Evolutionary conservation across 2,113 vertebrate species (phyloP).

Genomic region (Microtus montanus): DNA sequence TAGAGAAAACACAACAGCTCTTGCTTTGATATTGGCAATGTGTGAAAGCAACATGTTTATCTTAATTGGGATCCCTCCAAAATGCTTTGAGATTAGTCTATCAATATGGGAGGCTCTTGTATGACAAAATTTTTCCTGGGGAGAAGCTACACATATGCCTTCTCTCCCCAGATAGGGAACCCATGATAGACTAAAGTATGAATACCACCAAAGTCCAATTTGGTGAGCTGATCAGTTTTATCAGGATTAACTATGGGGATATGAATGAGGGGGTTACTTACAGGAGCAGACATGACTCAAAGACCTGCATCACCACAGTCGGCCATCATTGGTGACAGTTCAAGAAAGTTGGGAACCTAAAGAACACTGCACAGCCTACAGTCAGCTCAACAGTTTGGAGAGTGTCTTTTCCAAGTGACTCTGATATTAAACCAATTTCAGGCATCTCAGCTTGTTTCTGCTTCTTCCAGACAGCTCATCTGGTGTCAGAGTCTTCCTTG

Average conservation of each 20-base stretch:
- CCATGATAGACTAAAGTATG: neutral
- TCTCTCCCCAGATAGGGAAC: neutral
- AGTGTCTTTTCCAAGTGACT: neutral
- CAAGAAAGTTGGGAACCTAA: neutral
- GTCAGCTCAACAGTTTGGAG: neutral
- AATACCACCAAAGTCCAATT: neutral
- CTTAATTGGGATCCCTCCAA: neutral
- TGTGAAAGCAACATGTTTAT: constrained; percentile 24
- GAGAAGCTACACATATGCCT: neutral
- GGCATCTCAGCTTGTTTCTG: neutral
- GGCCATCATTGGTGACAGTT: neutral
- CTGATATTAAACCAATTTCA: neutral
- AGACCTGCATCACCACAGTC: neutral
- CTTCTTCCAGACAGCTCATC: neutral
- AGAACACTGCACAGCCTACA: neutral
- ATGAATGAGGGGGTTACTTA: neutral
- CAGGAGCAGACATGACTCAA: neutral
- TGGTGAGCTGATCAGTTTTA: neutral
- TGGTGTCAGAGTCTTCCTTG: neutral
- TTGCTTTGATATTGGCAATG: neutral
- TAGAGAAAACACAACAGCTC: neutral
- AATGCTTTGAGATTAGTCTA: constrained; percentile 1
- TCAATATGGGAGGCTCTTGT: neutral
- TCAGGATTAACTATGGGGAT: too few species aligned
- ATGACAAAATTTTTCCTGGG: neutral